Conservation (phyloP, 2,797 vertebrate genomes). For the Neomorphus geoffroyi region DNA sequence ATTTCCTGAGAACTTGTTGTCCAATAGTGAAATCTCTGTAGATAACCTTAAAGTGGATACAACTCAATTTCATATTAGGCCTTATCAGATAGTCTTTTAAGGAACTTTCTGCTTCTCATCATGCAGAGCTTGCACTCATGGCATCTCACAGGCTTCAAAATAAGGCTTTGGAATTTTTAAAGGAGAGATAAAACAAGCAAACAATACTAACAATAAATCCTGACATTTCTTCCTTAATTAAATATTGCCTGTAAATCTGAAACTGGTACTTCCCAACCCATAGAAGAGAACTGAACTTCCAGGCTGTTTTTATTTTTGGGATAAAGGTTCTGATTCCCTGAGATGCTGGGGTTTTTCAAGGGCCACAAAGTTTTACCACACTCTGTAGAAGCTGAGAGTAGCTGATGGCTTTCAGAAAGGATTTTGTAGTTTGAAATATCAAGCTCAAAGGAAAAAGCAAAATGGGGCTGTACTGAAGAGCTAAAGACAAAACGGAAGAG, state of each 20-base stretch:
- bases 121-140: neutral
- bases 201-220: neutral
- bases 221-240: neutral
- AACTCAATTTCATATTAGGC: conserved; percentile 7
- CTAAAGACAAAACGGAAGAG: neutral
- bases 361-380: neutral
- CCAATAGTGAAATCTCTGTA: conserved; percentile 12
- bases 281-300: neutral
- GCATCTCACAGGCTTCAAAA: neutral
- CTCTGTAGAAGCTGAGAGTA: neutral
- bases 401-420: neutral
- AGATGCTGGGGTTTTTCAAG: neutral
- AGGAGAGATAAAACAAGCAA: neutral
- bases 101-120: neutral
- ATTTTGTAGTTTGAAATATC: neutral
- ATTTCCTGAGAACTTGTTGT: conserved; percentile 25
- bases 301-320: neutral
- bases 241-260: neutral
- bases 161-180: neutral
- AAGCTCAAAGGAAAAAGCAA: neutral
- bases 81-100: conserved; percentile 16
- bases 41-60: conserved; percentile 13
- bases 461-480: neutral
- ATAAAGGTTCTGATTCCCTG: neutral
- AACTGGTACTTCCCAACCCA: fast-evolving